Conservation (phyloP, 2,888 invertebrate genomes). For the Philereme transversata region DNA sequence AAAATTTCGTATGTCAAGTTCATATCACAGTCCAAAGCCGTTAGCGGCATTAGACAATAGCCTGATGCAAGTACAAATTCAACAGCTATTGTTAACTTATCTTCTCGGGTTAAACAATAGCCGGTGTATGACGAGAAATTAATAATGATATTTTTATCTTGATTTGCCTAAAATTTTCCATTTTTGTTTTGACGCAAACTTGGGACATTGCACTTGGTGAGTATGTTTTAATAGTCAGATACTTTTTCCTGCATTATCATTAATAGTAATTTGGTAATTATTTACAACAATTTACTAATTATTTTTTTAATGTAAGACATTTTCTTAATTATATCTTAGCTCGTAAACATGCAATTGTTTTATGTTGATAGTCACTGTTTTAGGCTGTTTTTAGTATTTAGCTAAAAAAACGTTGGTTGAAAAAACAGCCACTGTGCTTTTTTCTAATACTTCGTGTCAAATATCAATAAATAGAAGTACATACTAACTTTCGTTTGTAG, state of each 20-base stretch:
- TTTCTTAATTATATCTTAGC: too few species aligned
- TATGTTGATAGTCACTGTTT: too few species aligned
- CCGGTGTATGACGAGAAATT: constrained; percentile 45
- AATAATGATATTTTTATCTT: constrained; percentile 45
- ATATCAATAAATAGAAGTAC: constrained; percentile 51
- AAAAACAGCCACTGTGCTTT: too few species aligned
- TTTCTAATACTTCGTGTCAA: constrained; percentile 46
- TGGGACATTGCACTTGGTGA: constrained; percentile 66
- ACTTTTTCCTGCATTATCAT: not conserved
- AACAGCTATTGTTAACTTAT: constrained; percentile 57
- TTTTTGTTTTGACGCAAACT: constrained; percentile 62
- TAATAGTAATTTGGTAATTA: not conserved
- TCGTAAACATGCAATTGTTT: too few species aligned
- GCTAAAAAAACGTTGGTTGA: too few species aligned
- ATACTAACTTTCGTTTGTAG: constrained; percentile 65
- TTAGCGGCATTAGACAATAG: constrained; percentile 25
- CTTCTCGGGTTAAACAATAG: constrained; percentile 55
- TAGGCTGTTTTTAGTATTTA: too few species aligned
- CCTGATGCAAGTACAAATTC: constrained; percentile 34
- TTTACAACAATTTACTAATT: too few species aligned
- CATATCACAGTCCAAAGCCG: constrained; percentile 49
- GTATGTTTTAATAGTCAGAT: constrained; percentile 41
- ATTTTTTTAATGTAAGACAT: too few species aligned
- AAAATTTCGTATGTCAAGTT: constrained; percentile 58
- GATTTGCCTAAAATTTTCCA: constrained; percentile 56